Conservation (phyloP, 2,113 vertebrate genomes). For the Rallus limicola region DNA sequence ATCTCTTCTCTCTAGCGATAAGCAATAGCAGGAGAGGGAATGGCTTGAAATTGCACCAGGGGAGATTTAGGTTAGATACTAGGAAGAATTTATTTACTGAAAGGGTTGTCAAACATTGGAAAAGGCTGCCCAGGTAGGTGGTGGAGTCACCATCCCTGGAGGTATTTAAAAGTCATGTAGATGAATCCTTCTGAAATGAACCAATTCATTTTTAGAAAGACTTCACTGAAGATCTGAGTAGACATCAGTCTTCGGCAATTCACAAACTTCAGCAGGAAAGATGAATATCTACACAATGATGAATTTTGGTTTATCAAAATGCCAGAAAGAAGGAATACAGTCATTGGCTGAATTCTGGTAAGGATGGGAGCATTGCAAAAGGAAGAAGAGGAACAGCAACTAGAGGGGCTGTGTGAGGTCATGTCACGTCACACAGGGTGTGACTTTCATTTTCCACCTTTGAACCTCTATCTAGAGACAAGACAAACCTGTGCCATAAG, state of each 20-base stretch:
- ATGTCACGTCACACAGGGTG: background rate
- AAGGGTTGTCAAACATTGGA: too few relatives aligned
- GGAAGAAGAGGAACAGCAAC: accelerated
- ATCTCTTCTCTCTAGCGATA: too few relatives aligned
- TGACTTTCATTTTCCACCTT: background rate
- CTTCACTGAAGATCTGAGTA: background rate
- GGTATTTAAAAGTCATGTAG: too few relatives aligned
- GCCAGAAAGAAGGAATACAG: background rate
- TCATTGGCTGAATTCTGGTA: background rate
- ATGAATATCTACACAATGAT: background rate
- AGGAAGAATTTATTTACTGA: too few relatives aligned
- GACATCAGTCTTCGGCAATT: background rate
- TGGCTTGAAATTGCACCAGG: too few relatives aligned
- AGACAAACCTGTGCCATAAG: background rate
- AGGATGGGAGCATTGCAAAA: background rate
- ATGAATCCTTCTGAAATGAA: background rate
- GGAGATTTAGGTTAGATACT: too few relatives aligned
- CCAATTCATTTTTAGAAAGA: too few relatives aligned
- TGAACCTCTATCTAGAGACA: background rate
- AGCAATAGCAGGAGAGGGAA: too few relatives aligned
- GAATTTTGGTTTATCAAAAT: background rate
- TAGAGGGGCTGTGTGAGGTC: background rate
- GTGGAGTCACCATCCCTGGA: too few relatives aligned
- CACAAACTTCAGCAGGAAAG: background rate
- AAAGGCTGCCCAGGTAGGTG: too few relatives aligned